Evolutionary conservation across 2,113 vertebrate species (phyloP).

Genomic region (Turnix velox): DNA sequence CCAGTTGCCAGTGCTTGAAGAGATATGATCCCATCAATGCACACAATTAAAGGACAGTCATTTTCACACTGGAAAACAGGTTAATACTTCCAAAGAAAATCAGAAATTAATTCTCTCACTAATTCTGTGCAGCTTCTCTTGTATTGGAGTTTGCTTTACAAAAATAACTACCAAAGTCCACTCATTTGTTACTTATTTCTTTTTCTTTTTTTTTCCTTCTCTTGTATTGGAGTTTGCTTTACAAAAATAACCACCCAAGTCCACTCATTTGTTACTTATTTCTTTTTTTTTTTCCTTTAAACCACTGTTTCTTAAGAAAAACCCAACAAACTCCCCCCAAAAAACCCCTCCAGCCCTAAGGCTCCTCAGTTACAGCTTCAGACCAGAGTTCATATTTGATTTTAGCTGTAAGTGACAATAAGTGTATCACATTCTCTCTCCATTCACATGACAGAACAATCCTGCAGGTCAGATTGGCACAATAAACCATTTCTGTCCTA

Average conservation of each 20-base stretch:
- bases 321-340: background rate
- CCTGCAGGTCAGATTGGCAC: background rate
- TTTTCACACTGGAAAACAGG: background rate
- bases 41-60: background rate
- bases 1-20: background rate
- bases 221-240: background rate
- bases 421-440: background rate
- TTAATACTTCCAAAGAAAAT: background rate
- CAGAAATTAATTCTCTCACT: background rate
- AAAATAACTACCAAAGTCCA: background rate
- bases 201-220: background rate
- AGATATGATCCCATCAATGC: background rate
- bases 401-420: background rate
- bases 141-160: background rate
- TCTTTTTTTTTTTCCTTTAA: background rate
- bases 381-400: background rate
- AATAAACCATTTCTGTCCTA: background rate
- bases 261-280: background rate
- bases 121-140: background rate
- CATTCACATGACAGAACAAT: background rate
- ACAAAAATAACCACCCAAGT: background rate
- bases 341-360: accelerated
- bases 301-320: background rate
- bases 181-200: background rate
- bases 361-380: background rate